Base-by-base conservation (phyloP, 2,797 vertebrate genomes). In the Enteromius argenteus region DNA sequence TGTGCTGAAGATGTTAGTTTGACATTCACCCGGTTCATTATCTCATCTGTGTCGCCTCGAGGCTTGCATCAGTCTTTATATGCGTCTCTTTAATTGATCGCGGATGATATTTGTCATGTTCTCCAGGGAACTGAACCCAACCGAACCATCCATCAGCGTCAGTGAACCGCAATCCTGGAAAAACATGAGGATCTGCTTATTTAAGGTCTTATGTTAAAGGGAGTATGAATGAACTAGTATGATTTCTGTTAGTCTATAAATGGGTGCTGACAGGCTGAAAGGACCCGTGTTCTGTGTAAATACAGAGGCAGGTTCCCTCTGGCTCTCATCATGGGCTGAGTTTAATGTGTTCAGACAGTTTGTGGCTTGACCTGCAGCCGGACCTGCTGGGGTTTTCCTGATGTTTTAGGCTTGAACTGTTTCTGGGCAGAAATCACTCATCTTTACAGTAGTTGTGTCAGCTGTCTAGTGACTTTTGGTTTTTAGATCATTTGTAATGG, bases 1-100 rank as follows among this genome's bases (percentile, higher is more conserved):
- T 44, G 42, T n/a, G 19, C 72, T 37, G 49, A 37, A n/a, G n/a
- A 21, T 21, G 9, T 56, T 56, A 56, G 53, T 56, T n/a, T 51
- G 46, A 19, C 60, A 10, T 27, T 69, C 10, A 19, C 44, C 81
- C 2, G 6, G 14, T 78, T 67, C 19, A 78, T 51, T 72, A 80
- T 72, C 21, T 72, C 17, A 3, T 60, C 53, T 56, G 21, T 51
- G 17, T 46, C 2, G 10, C 27, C 39, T 13, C 56, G 1, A 62
- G 75, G 39, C 73, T 69, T 4, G 9, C 21, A 13, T 60, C 13
- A 21, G 23, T 60, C 19, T 6, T 68, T 51, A 60, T 71, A 8
- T 35, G 67, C 37, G 21, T 42, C 46, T 80, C 27, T 64, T 32
- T 71, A 76, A 86, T 77, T 71, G 62, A 84, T 71, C 1, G 23